Conservation (phyloP, 2,797 vertebrate species). For the Urosaurus nigricauda region DNA sequence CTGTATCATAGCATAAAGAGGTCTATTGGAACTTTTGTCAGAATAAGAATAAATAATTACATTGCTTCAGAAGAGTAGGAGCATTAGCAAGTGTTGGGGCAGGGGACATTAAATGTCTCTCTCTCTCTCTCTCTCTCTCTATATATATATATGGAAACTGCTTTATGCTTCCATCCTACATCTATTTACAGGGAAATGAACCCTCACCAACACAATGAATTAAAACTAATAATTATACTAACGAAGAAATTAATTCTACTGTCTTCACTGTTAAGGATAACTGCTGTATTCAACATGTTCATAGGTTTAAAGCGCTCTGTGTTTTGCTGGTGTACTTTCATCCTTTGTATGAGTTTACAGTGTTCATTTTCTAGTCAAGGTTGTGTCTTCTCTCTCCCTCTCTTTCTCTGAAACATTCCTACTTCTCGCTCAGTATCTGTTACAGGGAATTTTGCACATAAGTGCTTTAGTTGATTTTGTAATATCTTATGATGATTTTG, state of each 20-base stretch:
- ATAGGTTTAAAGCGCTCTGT: neutral
- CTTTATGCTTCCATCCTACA: neutral
- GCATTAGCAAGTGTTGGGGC: neutral
- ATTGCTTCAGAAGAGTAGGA: slow-evolving; percentile 11
- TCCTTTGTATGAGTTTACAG: neutral
- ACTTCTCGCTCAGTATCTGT: neutral
- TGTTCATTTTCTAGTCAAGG: neutral
- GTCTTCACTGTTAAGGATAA: neutral
- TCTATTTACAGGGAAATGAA: neutral
- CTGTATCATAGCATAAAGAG: neutral
- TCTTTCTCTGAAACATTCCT: neutral
- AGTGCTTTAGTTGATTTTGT: neutral
- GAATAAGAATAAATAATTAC: neutral
- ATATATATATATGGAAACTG: neutral
- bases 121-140: too few species aligned
- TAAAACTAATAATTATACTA: slow-evolving; percentile 5
- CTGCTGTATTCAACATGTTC: neutral
- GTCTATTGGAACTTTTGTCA: neutral
- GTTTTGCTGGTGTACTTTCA: neutral
- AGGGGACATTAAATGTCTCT: neutral
- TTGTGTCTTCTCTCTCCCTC: neutral
- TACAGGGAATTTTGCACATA: neutral
- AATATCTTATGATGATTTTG: slow-evolving; percentile 11
- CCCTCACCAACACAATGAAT: neutral
- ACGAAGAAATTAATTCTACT: neutral